Percentiles rank a stretch among this genome's conserved stretches.
These are phyloP conservation scores for Eupithecia vulgata DNA, from an alignment of 2,888 invertebrate species.

Conservation along the genomic window DNA sequence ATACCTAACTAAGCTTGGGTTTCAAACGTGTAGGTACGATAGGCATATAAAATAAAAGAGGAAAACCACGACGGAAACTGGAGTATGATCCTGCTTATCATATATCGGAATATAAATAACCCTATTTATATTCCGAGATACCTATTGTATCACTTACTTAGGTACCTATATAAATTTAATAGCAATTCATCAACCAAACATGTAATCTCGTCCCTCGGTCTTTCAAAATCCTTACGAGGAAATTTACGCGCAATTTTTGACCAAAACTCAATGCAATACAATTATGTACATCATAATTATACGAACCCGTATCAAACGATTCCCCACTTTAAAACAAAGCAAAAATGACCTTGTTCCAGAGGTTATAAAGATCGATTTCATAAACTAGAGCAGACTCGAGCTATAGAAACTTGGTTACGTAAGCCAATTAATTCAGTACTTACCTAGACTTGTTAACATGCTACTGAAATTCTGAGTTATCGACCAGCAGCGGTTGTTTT, in stretches of 20 bases:
- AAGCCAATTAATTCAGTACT: constrained; percentile 17
- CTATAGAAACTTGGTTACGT: constrained; percentile 14
- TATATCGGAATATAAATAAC: too few species aligned
- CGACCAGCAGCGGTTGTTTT: neutral
- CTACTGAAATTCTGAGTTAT: constrained; percentile 9
- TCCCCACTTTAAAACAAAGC: neutral
- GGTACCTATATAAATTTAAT: too few species aligned
- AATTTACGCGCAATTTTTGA: neutral
- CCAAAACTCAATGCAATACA: neutral
- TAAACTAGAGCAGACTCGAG: constrained; percentile 6
- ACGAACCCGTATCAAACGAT: neutral
- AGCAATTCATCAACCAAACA: neutral
- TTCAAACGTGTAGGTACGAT: too few species aligned
- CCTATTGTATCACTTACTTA: neutral
- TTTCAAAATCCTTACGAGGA: neutral
- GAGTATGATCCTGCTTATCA: neutral
- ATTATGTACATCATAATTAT: too few species aligned
- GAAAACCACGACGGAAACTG: neutral
- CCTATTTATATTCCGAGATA: too few species aligned
- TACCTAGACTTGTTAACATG: neutral
- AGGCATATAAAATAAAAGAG: neutral
- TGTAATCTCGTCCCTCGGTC: neutral
- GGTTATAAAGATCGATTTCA: constrained; percentile 20
- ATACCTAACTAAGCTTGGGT: neutral
- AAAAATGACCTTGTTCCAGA: neutral